These are phyloP conservation scores for Chiloscyllium punctatum DNA, from an alignment of 2,797 vertebrate genomes.

Conservation along the genomic window DNA sequence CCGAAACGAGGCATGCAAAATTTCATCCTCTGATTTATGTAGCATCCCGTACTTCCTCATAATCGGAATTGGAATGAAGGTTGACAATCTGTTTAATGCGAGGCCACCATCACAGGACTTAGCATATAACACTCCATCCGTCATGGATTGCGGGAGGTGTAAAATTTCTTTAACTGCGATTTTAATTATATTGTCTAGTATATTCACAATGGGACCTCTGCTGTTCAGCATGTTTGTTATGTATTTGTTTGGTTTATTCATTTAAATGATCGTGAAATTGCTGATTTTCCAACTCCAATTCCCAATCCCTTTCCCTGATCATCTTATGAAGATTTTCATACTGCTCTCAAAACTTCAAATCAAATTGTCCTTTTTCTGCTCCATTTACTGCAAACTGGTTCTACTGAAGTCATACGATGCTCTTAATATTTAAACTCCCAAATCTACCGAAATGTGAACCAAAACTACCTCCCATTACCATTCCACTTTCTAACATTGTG, in stretches of 20 bases:
- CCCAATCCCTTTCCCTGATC: not conserved
- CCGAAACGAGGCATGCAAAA: too few relatives aligned
- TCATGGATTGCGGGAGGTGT: too few relatives aligned
- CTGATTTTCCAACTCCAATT: not conserved
- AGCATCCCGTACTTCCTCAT: too few relatives aligned
- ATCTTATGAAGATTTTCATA: not conserved
- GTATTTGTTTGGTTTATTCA: too few relatives aligned
- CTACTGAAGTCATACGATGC: not conserved
- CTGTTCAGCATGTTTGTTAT: not conserved
- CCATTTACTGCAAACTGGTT: not conserved
- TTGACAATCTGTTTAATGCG: too few relatives aligned
- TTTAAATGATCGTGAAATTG: not conserved
- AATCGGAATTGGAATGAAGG: too few relatives aligned
- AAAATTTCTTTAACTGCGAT: too few relatives aligned
- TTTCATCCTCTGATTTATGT: too few relatives aligned
- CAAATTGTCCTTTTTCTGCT: not conserved
- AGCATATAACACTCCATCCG: too few relatives aligned
- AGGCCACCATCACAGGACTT: too few relatives aligned
- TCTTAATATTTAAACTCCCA: not conserved
- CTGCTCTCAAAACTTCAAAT: not conserved
- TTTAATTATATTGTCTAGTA: too few relatives aligned
- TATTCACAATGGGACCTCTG: not conserved
- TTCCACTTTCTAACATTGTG: too few relatives aligned
- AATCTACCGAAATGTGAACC: not conserved
- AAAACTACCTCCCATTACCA: not conserved